Base-by-base conservation (phyloP, 2,888 invertebrate species). In the Charanyca ferruginea region DNA sequence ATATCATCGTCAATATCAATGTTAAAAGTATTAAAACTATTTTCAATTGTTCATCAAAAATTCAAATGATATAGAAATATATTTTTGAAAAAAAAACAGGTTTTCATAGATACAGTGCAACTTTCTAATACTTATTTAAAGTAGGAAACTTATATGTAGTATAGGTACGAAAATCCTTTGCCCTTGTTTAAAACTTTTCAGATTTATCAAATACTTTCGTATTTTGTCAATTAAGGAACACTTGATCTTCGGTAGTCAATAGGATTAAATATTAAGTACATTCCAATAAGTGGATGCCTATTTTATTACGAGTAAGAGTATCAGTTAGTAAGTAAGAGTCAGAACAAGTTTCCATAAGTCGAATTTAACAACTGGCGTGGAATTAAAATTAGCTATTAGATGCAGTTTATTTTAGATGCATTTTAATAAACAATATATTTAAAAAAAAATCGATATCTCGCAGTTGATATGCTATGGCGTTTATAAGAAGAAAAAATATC, bases 1-100 rank as follows among this genome's bases (percentile, higher is more conserved):
- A 28, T 69, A 59, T 68, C 9, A 45, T 52, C 8, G 7, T n/a
- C 13, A 55, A 48, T 53, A 55, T 45, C 25, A 64, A 65, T 65
- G 35, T 72, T n/a, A n/a, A n/a, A n/a, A n/a, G n/a, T n/a, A n/a
- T n/a, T n/a, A n/a, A n/a, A n/a, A n/a, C n/a, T n/a, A n/a, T n/a
- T n/a, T n/a, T n/a, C n/a, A n/a, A n/a, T n/a, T n/a, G n/a, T n/a
- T n/a, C n/a, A n/a, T n/a, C n/a, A n/a, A n/a, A n/a, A n/a, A n/a
- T n/a, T n/a, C n/a, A n/a, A n/a, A n/a, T n/a, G n/a, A n/a, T n/a
- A n/a, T n/a, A n/a, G n/a, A n/a, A n/a, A n/a, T n/a, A n/a, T n/a
- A n/a, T n/a, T n/a, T n/a, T n/a, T n/a, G n/a, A n/a, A n/a, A n/a
- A n/a, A n/a, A n/a, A n/a, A n/a, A n/a, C n/a, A n/a, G n/a, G n/a